These are phyloP conservation scores for Apoda limacodes DNA, from an alignment of 2,888 invertebrate genomes.

Conservation along the genomic window DNA sequence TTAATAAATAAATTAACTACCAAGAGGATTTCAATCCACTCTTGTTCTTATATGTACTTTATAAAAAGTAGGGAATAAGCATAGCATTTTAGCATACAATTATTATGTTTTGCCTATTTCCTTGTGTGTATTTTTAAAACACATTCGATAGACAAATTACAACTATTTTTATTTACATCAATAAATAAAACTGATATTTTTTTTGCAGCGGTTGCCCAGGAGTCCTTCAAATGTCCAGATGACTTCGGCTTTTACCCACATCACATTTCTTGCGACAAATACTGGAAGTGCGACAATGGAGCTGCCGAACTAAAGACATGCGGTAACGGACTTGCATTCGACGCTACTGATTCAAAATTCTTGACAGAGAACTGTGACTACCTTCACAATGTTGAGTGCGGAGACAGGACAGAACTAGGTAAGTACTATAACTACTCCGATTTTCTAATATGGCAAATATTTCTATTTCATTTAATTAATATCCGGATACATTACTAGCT, in stretches of 20 bases:
- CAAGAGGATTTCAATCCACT: too few species aligned
- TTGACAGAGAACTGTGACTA: conserved; percentile 96
- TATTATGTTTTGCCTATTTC: too few species aligned
- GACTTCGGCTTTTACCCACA: conserved; percentile 96
- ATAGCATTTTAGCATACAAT: too few species aligned
- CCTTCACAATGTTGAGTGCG: conserved; percentile 94
- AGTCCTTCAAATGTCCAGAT: conserved; percentile 92
- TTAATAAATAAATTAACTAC: too few species aligned
- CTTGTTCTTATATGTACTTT: too few species aligned
- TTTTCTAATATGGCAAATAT: too few species aligned
- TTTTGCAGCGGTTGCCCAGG: conserved; percentile 78
- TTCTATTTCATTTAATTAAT: too few species aligned
- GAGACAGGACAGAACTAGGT: conserved; percentile 88
- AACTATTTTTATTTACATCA: neutral
- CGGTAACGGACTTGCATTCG: conserved; percentile 94
- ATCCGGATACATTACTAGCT: too few species aligned
- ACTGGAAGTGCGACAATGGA: conserved; percentile 95
- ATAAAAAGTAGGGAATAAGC: too few species aligned
- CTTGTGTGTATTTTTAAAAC: too few species aligned
- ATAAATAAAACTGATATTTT: conserved; percentile 17
- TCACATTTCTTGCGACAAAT: conserved; percentile 90
- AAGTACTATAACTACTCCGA: too few species aligned
- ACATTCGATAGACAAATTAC: too few species aligned
- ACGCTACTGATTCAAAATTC: conserved; percentile 88
- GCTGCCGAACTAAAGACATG: conserved; percentile 91